Evolutionary conservation across 2,888 invertebrate species (phyloP).

Genomic region (Prosapia bicincta): DNA sequence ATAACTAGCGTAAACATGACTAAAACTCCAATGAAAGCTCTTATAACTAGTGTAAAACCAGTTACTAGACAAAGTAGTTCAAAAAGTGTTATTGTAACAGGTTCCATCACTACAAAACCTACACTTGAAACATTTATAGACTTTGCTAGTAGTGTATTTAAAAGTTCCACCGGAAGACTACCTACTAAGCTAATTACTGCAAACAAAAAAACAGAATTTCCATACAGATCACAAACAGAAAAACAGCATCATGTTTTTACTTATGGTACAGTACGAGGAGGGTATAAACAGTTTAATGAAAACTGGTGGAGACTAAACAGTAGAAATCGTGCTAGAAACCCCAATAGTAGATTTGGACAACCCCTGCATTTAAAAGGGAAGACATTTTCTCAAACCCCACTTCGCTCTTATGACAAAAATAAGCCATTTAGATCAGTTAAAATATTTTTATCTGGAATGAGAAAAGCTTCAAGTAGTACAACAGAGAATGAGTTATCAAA

Average conservation of each 20-base stretch:
- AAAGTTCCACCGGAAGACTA: no score
- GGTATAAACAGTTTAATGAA: not conserved
- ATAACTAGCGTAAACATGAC: no score
- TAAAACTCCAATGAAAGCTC: no score
- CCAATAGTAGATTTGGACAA: not conserved
- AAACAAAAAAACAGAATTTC: no score
- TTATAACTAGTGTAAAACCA: no score
- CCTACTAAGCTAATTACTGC: no score
- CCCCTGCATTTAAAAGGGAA: not conserved
- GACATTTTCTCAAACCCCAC: not conserved
- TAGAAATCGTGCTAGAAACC: not conserved
- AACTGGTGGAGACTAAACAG: not conserved
- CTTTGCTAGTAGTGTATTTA: not conserved
- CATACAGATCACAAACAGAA: no score
- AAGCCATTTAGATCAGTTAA: not conserved
- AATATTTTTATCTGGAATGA: not conserved
- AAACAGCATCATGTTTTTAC: not conserved
- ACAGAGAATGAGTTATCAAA: not conserved
- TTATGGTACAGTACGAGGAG: not conserved
- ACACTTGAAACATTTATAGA: not conserved
- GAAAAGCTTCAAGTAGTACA: not conserved
- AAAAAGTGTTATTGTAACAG: not conserved
- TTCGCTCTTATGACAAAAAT: not conserved
- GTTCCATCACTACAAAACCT: not conserved
- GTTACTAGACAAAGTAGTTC: not conserved